A percentile compares a stretch with the other conserved stretches of the same genome.
Evolutionary conservation across 1,140 invertebrate genomes (phyloP).

Genomic region (Drosophila rufa): DNA sequence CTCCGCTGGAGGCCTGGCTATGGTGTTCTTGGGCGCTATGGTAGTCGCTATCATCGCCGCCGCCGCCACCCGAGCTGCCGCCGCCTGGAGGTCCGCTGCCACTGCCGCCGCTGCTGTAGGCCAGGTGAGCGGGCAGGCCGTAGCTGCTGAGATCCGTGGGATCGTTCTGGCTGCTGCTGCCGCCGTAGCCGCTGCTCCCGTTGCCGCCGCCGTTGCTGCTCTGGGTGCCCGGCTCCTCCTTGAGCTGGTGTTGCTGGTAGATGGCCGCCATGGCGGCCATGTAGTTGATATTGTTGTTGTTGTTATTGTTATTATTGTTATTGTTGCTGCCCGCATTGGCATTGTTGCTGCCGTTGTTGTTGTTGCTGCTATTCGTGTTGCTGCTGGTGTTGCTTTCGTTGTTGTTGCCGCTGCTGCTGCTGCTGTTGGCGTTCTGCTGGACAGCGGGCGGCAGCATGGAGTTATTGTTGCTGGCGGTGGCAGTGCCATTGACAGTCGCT

Average conservation of each 20-base stretch:
- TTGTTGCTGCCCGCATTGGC: slow-evolving; percentile 60
- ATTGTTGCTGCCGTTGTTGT: slow-evolving; percentile 50
- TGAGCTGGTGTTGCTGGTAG: slow-evolving; percentile 78
- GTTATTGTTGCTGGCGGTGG: slow-evolving; percentile 49
- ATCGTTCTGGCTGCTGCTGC: slow-evolving; percentile 69
- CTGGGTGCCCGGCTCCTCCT: slow-evolving; percentile 81
- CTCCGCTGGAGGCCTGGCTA: slow-evolving; percentile 86
- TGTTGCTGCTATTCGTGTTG: slow-evolving; percentile 47
- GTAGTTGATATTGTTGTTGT: slow-evolving; percentile 76
- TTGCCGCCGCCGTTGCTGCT: slow-evolving; percentile 54
- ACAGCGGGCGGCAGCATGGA: slow-evolving; percentile 70
- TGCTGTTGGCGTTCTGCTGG: slow-evolving; percentile 30
- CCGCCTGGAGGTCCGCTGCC: slow-evolving; percentile 48
- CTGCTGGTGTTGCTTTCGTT: slow-evolving; percentile 42
- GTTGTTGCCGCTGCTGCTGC: slow-evolving; percentile 36
- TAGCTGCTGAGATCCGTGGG: slow-evolving; percentile 81
- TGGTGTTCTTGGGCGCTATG: slow-evolving; percentile 89
- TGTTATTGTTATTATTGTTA: slow-evolving; percentile 71
- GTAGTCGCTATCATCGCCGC: slow-evolving; percentile 78
- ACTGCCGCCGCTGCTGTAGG: slow-evolving; percentile 50
- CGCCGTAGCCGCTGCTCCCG: slow-evolving; percentile 49
- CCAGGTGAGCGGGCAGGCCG: slow-evolving; percentile 72
- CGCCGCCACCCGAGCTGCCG: slow-evolving; percentile 46
- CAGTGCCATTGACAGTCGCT: slow-evolving; percentile 51
- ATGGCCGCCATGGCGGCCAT: slow-evolving; percentile 75